Evolutionary conservation across 2,113 vertebrate genomes (phyloP).

Genomic region (Hippocampus barbouri): DNA sequence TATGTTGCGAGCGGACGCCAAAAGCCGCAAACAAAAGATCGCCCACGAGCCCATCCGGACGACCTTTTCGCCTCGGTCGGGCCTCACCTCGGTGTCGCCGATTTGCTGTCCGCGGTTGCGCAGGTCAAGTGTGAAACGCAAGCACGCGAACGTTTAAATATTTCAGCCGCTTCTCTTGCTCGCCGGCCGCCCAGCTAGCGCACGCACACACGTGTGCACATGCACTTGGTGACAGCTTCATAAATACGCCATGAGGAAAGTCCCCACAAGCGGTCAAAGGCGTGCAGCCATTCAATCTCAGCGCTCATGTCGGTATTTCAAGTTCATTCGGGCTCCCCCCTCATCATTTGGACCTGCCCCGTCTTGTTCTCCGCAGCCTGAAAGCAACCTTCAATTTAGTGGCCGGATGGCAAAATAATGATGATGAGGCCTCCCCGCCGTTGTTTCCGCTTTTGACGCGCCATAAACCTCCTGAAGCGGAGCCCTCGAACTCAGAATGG

Average conservation of each 20-base stretch:
- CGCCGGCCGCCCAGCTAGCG: slow-evolving; percentile 5
- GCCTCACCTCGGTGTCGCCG: not conserved
- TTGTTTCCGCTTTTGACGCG: no score
- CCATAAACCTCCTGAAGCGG: no score
- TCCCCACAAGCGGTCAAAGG: slow-evolving; percentile 64
- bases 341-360: not conserved
- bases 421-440: no score
- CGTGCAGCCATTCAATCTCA: slow-evolving; percentile 69
- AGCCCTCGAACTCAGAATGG: no score
- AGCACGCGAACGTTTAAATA: slow-evolving; percentile 71
- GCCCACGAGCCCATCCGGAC: no score
- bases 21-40: no score
- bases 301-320: slow-evolving; percentile 20
- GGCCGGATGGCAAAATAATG: no score
- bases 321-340: not conserved
- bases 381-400: no score
- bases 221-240: slow-evolving; percentile 62
- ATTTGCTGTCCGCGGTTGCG: slow-evolving; percentile 20
- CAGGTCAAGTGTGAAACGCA: slow-evolving; percentile 54
- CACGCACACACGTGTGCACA: not conserved
- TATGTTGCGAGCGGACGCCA: no score
- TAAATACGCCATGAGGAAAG: slow-evolving; percentile 74
- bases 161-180: slow-evolving; percentile 59
- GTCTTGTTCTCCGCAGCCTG: not conserved
- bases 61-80: no score